phyloP scores from a whole-genome alignment of 1,140 invertebrate species.

The Dreissena polymorpha region DNA sequence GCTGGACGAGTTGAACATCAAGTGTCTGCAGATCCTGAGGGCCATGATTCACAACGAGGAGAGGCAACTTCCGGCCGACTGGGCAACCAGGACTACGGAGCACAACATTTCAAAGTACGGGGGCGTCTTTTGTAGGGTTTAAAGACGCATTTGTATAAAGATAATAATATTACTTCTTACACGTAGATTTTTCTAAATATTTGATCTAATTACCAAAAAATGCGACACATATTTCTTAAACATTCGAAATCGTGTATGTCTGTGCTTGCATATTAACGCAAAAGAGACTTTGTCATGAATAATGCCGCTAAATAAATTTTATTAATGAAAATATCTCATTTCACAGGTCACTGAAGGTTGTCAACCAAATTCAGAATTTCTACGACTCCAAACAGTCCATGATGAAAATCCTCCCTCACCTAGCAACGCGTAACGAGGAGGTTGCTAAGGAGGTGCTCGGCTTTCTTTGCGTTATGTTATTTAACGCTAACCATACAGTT shows the following conservation, averaged over 20 bases:
- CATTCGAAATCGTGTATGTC: too few relatives aligned
- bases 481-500: conserved; percentile 77
- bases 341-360: conserved; percentile 61
- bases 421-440: conserved; percentile 76
- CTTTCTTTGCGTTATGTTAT: conserved; percentile 78
- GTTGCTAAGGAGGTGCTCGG: conserved; percentile 78
- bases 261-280: too few relatives aligned
- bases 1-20: conserved; percentile 78
- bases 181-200: too few relatives aligned
- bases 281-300: too few relatives aligned
- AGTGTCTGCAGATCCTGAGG: conserved; percentile 77
- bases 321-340: too few relatives aligned
- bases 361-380: conserved; percentile 74
- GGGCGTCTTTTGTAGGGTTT: too few relatives aligned
- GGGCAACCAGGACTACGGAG: conserved; percentile 74
- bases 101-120: conserved; percentile 69
- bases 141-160: too few relatives aligned
- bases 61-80: conserved; percentile 75
- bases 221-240: too few relatives aligned
- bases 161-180: too few relatives aligned
- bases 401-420: conserved; percentile 76
- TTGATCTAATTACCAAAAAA: too few relatives aligned
- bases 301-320: too few relatives aligned
- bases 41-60: conserved; percentile 79
- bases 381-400: conserved; percentile 76